phyloP scores from a whole-genome alignment of 2,113 vertebrate genomes.

The Rhipidura dahli region DNA sequence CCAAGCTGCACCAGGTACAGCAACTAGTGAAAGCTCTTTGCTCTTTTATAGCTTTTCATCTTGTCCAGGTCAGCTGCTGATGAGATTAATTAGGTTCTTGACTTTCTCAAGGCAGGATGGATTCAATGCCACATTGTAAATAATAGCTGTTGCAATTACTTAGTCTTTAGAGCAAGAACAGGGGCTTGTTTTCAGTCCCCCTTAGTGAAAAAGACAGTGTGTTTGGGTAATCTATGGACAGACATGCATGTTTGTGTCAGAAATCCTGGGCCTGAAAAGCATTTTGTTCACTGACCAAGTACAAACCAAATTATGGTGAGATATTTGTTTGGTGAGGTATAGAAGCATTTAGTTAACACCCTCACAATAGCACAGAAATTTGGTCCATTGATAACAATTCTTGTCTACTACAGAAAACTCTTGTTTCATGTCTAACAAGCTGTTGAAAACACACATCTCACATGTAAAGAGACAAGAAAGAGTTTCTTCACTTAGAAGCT shows the following conservation, averaged over 20 bases:
- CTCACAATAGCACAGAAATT: background rate
- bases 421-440: background rate
- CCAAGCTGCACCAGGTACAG: background rate
- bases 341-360: background rate
- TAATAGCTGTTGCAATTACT: background rate
- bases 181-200: background rate
- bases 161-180: background rate
- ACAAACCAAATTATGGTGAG: background rate
- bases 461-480: background rate
- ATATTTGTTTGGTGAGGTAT: background rate
- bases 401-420: background rate
- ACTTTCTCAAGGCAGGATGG: background rate
- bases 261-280: background rate
- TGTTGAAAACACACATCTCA: background rate
- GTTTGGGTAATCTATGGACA: background rate
- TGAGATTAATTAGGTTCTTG: background rate
- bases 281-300: background rate
- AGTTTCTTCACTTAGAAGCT: background rate
- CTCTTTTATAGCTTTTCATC: background rate
- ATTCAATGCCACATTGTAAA: background rate
- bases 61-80: background rate
- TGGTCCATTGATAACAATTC: background rate
- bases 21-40: background rate
- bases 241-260: background rate
- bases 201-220: background rate